These are phyloP conservation scores for Seira musarum DNA, from an alignment of 2,888 invertebrate species.

Conservation along the genomic window DNA sequence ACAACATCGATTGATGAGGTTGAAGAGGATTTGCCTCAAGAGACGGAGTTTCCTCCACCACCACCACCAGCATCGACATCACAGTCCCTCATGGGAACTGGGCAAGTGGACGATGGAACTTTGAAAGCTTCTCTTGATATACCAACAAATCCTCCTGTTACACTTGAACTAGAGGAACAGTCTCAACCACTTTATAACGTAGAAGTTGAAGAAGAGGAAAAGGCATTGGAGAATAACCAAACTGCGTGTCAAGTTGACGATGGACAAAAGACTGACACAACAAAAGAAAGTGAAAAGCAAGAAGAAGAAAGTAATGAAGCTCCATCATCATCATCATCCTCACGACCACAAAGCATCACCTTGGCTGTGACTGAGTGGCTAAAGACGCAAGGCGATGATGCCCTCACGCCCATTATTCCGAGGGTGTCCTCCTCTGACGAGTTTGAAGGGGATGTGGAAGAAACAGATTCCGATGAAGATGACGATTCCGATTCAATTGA, in stretches of 20 bases:
- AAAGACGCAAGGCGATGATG: constrained; percentile 69
- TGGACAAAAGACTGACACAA: not conserved
- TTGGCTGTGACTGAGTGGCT: constrained; percentile 69
- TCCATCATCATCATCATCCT: constrained; percentile 24
- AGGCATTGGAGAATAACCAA: no score
- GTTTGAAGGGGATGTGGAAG: constrained; percentile 58
- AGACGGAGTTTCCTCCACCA: constrained; percentile 41
- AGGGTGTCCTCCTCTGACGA: constrained; percentile 53
- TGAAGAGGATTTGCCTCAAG: constrained; percentile 69
- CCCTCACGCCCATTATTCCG: constrained; percentile 66
- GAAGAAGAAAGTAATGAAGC: constrained; percentile 43
- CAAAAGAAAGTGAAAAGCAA: constrained; percentile 13
- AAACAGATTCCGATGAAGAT: constrained; percentile 53
- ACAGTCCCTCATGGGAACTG: constrained; percentile 22
- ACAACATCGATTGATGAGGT: constrained; percentile 70
- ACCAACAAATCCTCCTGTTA: not conserved
- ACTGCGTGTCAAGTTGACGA: not conserved
- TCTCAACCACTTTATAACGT: no score
- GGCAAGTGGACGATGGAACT: not conserved
- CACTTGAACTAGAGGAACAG: not conserved
- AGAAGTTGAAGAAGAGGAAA: not conserved
- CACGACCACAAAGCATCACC: constrained; percentile 69
- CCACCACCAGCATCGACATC: not conserved
- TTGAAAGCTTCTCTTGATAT: not conserved
- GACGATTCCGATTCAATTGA: constrained; percentile 53